Percentiles rank a stretch among this genome's conserved stretches.
Conservation (phyloP, 2,113 vertebrate species). For the Petroica traversi region DNA sequence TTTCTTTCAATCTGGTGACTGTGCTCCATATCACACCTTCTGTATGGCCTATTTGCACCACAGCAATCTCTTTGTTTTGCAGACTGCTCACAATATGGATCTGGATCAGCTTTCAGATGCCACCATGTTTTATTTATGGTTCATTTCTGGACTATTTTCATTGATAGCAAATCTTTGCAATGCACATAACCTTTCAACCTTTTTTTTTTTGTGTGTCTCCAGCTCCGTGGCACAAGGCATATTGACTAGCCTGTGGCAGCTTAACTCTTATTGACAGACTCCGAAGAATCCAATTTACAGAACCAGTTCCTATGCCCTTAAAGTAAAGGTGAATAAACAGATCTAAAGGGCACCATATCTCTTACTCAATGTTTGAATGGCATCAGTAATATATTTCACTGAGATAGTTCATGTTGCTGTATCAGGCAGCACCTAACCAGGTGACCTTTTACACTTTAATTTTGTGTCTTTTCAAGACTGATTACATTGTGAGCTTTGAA, state of each 20-base stretch:
- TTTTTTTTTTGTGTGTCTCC: neutral
- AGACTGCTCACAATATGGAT: neutral
- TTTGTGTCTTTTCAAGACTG: neutral
- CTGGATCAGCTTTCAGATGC: neutral
- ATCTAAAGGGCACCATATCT: slow-evolving; percentile 34
- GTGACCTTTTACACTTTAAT: slow-evolving; percentile 3
- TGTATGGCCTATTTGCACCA: neutral
- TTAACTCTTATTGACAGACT: slow-evolving; percentile 34
- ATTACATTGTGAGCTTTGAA: neutral
- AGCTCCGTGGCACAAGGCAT: neutral
- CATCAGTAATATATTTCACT: neutral
- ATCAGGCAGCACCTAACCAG: neutral
- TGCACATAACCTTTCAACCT: neutral
- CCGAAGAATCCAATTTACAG: slow-evolving; percentile 38
- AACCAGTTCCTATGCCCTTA: neutral
- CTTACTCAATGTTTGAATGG: neutral
- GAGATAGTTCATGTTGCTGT: neutral
- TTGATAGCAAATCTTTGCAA: neutral
- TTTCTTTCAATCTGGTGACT: neutral
- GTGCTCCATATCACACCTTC: neutral
- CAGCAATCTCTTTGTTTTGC: neutral
- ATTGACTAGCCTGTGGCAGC: neutral
- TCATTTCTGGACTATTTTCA: neutral
- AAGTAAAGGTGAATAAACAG: slow-evolving; percentile 58
- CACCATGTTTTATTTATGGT: neutral